These are phyloP conservation scores for Xestia ashworthii DNA, from an alignment of 2,888 invertebrate genomes.

Conservation along the genomic window DNA sequence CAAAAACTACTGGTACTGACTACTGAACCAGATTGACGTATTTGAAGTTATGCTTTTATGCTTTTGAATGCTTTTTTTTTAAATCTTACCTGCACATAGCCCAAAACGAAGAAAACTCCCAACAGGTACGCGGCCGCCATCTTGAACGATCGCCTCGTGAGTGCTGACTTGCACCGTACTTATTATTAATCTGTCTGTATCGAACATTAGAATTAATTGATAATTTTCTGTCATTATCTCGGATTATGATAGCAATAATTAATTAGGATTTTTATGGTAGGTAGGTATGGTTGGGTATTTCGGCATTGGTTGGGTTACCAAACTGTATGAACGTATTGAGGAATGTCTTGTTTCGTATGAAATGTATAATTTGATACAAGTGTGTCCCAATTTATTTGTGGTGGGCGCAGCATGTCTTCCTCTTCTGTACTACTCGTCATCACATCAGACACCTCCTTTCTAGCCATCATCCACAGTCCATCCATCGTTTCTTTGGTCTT, in stretches of 20 bases:
- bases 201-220: constrained; percentile 52
- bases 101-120: constrained; percentile 50
- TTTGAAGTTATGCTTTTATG: background rate
- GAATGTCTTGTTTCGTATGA: background rate
- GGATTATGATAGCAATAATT: constrained; percentile 51
- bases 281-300: constrained; percentile 38
- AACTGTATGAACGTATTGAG: background rate
- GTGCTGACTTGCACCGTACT: constrained; percentile 13
- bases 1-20: background rate
- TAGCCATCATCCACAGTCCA: no score
- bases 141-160: constrained; percentile 19
- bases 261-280: constrained; percentile 46
- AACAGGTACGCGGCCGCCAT: constrained; percentile 57
- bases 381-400: background rate
- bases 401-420: no score
- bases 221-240: constrained; percentile 47
- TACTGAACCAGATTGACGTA: background rate
- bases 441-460: no score
- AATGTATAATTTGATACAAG: background rate
- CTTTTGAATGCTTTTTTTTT: background rate
- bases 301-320: constrained; percentile 28
- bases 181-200: constrained; percentile 20
- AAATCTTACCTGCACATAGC: constrained; percentile 56
- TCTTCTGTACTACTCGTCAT: no score
- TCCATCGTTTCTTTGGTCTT: no score